A percentile compares a stretch with the other conserved stretches of the same genome.
phyloP scores from a whole-genome alignment of 2,113 vertebrate genomes.

The Pampusana beccarii region DNA sequence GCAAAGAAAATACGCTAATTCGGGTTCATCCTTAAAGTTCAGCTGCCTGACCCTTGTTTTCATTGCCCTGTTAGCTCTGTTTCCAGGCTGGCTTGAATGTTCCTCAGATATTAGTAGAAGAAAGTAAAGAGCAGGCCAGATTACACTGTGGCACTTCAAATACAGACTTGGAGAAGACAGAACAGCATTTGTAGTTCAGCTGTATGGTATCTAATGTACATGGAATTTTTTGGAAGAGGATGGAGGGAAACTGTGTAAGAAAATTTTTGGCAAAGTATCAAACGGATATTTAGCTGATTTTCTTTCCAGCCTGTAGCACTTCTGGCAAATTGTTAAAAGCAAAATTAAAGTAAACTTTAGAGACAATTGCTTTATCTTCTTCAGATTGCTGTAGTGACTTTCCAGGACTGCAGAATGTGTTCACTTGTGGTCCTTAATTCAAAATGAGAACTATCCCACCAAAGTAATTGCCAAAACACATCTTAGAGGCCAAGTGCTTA shows the following conservation, averaged over 20 bases:
- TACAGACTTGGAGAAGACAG: constrained; percentile 29
- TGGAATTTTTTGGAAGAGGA: constrained; percentile 24
- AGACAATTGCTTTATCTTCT: constrained; percentile 68
- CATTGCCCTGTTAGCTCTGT: constrained; percentile 27
- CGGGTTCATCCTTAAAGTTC: not conserved
- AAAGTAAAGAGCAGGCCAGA: not conserved
- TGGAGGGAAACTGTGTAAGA: constrained; percentile 36
- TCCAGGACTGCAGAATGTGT: constrained; percentile 39
- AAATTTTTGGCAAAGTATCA: constrained; percentile 66
- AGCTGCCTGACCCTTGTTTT: constrained; percentile 20
- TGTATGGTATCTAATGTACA: constrained; percentile 46
- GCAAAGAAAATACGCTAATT: not conserved
- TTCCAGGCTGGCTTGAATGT: not conserved
- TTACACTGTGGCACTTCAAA: not conserved
- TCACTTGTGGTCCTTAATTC: constrained; percentile 50
- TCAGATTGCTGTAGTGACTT: constrained; percentile 34
- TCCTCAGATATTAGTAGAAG: not conserved
- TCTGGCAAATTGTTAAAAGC: constrained; percentile 59
- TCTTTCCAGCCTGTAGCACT: constrained; percentile 65
- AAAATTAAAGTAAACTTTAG: constrained; percentile 70
- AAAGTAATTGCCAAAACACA: not conserved
- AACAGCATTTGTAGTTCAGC: constrained; percentile 37
- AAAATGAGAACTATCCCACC: constrained; percentile 17
- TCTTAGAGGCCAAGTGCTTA: not conserved
- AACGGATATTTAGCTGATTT: constrained; percentile 70